Conservation (phyloP, 2,797 vertebrate genomes). For the Novumbra hubbsi region DNA sequence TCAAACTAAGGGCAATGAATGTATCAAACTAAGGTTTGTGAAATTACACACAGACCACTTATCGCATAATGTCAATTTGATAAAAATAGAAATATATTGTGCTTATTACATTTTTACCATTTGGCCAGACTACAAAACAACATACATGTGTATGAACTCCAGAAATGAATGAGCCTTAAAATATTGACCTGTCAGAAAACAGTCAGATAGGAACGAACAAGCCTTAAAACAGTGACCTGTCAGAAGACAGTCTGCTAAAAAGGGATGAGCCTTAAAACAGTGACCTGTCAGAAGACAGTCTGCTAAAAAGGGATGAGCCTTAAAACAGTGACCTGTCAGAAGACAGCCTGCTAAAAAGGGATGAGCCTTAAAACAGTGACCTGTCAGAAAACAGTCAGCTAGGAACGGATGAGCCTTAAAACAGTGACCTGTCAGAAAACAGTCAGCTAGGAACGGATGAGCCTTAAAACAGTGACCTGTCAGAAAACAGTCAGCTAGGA, state of each 20-base stretch:
- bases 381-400: too few species aligned
- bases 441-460: too few species aligned
- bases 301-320: neutral
- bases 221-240: constrained; percentile 45
- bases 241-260: too few species aligned
- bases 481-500: too few species aligned
- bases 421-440: too few species aligned
- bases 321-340: constrained; percentile 42
- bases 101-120: neutral
- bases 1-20: too few species aligned
- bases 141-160: neutral
- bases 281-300: constrained; percentile 43
- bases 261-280: neutral
- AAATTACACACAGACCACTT: neutral
- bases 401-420: too few species aligned
- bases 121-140: neutral
- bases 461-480: too few species aligned
- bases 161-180: neutral
- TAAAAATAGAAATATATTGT: neutral
- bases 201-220: too few species aligned
- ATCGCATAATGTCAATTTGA: neutral
- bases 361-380: too few species aligned
- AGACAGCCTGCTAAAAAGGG: too few species aligned
- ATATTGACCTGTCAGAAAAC: constrained; percentile 42
- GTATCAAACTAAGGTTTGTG: too few species aligned